Base-by-base conservation (phyloP, 2,888 invertebrate species). In the Harmothoe impar region DNA sequence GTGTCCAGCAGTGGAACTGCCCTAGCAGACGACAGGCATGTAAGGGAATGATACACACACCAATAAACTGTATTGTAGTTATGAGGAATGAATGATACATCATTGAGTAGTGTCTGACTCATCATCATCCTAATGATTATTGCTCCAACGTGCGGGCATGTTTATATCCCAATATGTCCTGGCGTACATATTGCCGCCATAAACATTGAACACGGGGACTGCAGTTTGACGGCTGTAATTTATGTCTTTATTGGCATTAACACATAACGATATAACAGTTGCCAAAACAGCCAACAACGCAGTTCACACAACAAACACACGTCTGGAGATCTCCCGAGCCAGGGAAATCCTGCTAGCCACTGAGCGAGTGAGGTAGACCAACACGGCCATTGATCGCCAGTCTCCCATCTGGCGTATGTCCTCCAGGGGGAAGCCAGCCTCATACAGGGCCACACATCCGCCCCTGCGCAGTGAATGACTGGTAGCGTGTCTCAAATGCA, bases 401-500 rank as follows among this genome's bases (percentile, higher is more conserved):
- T 62, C 62, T 62, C 62, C 62, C 62, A 62, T 12, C n/a, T 62
- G 62, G n/a, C 62, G 62, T 62, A 62, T 62, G 62, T 62, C 62
- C n/a, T 62, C 62, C 62, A 62, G 62, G 62, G 62, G 62, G 15
- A 62, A 62, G n/a, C 62, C 62, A n/a, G 62, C 62, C 62, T 62
- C 62, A 62, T 62, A n/a, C 3, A 62, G 20, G n/a, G 62, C 62
- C 15, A 62, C 20, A 5, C 0, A 3, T n/a, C 62, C 62, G 20
- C 62, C 62, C 20, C 62, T 62, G 20, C 62, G 3, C 23, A 62
- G 62, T 62, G 62, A 62, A n/a, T 62, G 62, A 62, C 23, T 62
- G n/a, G 62, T 62, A n/a, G 62, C n/a, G 3, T 62, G 20, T 15
- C 3, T 1, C 15, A n/a, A 3, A 7, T 62, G 20, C 0, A 62